phyloP scores from a whole-genome alignment of 1,140 invertebrate genomes.

The Dinoponera quadriceps region DNA sequence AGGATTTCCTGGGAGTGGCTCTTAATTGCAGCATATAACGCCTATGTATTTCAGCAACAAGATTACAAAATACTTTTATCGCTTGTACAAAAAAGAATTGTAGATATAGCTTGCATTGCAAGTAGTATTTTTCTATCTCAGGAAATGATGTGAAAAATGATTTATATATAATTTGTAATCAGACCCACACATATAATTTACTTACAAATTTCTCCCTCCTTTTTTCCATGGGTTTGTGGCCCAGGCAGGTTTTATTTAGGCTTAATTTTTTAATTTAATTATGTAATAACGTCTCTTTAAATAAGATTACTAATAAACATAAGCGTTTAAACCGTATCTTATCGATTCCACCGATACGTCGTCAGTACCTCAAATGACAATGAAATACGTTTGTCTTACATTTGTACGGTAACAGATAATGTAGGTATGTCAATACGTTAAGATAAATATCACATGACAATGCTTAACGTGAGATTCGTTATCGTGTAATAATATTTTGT shows the following conservation, averaged over 20 bases:
- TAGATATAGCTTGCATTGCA: conserved; percentile 10
- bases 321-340: conserved; percentile 14
- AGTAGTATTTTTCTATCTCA: conserved; percentile 39
- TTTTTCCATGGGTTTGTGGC: background rate
- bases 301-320: conserved; percentile 36
- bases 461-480: conserved; percentile 11
- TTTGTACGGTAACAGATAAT: background rate
- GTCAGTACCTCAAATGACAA: conserved; percentile 71
- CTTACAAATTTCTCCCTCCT: background rate
- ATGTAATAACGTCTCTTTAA: background rate
- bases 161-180: background rate
- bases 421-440: background rate
- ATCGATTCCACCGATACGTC: conserved; percentile 16
- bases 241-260: conserved; percentile 32
- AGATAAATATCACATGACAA: conserved; percentile 56
- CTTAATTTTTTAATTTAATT: background rate
- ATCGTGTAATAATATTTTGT: background rate
- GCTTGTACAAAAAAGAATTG: background rate
- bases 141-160: background rate
- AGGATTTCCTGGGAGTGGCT: conserved; percentile 93
- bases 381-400: conserved; percentile 8
- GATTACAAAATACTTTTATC: background rate
- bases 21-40: conserved; percentile 89
- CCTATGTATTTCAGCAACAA: conserved; percentile 12
- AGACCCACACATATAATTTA: conserved; percentile 9